A percentile compares a stretch with the other conserved stretches of the same genome.
Conservation (phyloP, 2,113 vertebrate genomes). For the Hemiscyllium ocellatum region DNA sequence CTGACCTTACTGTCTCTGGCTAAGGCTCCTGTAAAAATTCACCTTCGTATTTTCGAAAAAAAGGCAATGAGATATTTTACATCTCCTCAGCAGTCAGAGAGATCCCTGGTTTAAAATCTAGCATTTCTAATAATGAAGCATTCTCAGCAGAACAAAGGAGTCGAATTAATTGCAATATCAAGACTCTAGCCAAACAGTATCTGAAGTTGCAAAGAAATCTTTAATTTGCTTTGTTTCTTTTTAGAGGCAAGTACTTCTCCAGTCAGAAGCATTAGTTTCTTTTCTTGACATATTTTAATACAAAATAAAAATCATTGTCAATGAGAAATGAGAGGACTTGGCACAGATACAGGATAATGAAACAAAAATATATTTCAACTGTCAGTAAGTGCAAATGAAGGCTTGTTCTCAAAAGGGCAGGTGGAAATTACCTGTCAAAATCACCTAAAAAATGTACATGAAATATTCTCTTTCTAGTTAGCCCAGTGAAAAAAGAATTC, state of each 20-base stretch:
- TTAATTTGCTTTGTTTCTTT: neutral
- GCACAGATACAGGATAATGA: constrained; percentile 6
- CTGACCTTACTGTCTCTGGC: too few species aligned
- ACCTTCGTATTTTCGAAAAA: neutral
- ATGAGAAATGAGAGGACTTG: neutral
- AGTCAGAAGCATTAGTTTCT: constrained; percentile 1
- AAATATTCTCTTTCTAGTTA: neutral
- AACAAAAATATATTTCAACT: constrained; percentile 23
- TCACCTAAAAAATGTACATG: neutral
- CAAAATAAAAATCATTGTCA: constrained; percentile 13
- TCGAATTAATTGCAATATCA: neutral
- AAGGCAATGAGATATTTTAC: neutral
- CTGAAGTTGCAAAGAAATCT: neutral
- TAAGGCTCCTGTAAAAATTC: neutral
- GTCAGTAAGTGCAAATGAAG: constrained; percentile 12
- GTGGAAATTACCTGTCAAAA: constrained; percentile 28
- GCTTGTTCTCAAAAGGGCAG: neutral
- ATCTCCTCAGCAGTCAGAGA: neutral
- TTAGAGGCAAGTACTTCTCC: neutral
- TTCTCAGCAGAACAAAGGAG: neutral
- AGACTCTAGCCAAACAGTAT: neutral
- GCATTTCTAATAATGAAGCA: neutral
- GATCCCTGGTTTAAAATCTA: neutral
- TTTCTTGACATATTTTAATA: neutral
- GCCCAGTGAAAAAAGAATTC: neutral